A percentile compares a stretch with the other conserved stretches of the same genome.
Conservation (phyloP, 2,797 vertebrate species). For the Coregonus sp. region DNA sequence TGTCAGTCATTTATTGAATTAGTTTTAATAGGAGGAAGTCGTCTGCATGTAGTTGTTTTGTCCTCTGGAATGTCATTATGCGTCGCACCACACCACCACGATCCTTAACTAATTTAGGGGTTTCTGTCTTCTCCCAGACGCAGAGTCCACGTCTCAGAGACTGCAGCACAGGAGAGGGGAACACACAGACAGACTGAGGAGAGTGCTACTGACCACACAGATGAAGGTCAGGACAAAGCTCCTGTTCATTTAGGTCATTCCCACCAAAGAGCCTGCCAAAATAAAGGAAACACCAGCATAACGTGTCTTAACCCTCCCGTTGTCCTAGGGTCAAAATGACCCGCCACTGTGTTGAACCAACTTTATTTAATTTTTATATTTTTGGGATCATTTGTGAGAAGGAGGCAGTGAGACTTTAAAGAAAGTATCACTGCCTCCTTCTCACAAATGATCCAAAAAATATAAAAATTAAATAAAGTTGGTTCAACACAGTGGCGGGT, state of each 20-base stretch:
- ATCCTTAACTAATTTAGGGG: neutral
- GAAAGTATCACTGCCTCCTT: too few species aligned
- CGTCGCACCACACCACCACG: neutral
- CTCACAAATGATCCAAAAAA: too few species aligned
- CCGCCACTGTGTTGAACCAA: too few species aligned
- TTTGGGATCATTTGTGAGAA: too few species aligned
- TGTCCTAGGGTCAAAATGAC: too few species aligned
- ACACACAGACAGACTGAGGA: conserved; percentile 79
- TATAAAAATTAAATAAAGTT: too few species aligned
- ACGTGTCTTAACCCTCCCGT: too few species aligned
- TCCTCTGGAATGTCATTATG: conserved; percentile 11
- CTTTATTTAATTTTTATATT: too few species aligned
- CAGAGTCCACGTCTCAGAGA: conserved; percentile 76
- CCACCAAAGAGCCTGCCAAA: neutral
- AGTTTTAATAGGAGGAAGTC: conserved; percentile 25
- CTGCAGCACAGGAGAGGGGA: conserved; percentile 78
- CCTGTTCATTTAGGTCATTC: conserved; percentile 1
- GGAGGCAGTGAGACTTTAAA: too few species aligned
- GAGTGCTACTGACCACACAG: conserved; percentile 88
- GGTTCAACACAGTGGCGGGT: too few species aligned
- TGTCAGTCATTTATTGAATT: conserved; percentile 28
- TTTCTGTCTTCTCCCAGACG: conserved; percentile 49
- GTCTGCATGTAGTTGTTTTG: conserved; percentile 18
- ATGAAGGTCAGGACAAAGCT: conserved; percentile 80
- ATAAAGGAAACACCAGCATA: too few species aligned